Percentiles rank a stretch among this genome's conserved stretches.
phyloP scores from a whole-genome alignment of 2,113 vertebrate genomes.

The Centropus unirufus region DNA sequence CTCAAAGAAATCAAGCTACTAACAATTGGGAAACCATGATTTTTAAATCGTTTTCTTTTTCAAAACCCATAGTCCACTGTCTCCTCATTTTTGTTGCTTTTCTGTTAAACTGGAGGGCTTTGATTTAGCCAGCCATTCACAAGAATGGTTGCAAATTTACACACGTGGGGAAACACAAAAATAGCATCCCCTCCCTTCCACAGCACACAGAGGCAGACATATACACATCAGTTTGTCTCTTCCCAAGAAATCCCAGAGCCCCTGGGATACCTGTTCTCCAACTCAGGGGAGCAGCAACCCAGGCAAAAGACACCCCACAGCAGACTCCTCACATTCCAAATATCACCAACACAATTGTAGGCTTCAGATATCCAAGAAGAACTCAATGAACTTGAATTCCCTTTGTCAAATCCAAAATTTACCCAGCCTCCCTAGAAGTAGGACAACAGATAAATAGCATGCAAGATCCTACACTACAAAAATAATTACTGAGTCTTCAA shows the following conservation, averaged over 20 bases:
- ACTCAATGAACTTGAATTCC: neutral
- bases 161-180: accelerated
- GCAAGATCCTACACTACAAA: accelerated
- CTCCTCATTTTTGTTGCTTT: neutral
- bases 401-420: neutral
- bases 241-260: neutral
- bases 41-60: neutral
- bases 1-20: neutral
- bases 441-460: neutral
- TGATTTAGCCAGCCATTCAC: neutral
- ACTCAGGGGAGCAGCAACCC: accelerated
- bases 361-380: neutral
- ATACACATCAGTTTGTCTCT: neutral
- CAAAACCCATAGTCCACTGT: neutral
- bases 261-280: neutral
- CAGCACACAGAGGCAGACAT: accelerated
- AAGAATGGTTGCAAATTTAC: neutral
- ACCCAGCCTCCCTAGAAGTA: neutral
- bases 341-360: accelerated
- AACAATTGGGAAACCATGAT: neutral
- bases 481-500: neutral
- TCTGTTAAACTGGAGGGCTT: neutral
- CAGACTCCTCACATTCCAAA: neutral
- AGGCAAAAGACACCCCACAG: accelerated
- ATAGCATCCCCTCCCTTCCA: neutral